Conservation (phyloP, 2,113 vertebrate genomes). For the Ptilonorhynchus violaceus region DNA sequence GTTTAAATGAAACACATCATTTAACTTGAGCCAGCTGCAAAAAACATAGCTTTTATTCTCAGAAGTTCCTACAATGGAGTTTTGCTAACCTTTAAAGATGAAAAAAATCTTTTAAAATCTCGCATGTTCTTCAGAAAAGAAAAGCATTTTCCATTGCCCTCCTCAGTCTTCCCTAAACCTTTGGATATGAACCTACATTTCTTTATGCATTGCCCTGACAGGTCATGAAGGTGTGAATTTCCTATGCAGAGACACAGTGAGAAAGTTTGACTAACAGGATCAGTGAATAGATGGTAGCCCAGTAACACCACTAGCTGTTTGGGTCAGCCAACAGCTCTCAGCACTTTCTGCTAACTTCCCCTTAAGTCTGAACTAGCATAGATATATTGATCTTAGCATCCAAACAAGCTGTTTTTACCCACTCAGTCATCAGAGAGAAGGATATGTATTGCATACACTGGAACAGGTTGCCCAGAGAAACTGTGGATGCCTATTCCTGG, state of each 20-base stretch:
- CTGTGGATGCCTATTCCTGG: neutral
- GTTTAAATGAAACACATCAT: neutral
- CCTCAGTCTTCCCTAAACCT: neutral
- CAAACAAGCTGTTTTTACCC: neutral
- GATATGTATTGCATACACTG: neutral
- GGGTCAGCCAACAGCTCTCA: neutral
- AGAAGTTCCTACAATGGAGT: neutral
- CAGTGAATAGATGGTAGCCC: neutral
- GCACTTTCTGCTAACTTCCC: neutral
- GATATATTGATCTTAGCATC: neutral
- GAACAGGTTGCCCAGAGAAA: neutral
- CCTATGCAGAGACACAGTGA: neutral
- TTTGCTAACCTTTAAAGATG: neutral
- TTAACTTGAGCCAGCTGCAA: neutral
- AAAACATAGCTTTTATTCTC: neutral
- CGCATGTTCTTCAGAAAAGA: neutral
- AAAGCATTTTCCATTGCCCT: neutral
- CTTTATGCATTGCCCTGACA: neutral
- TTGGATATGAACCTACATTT: neutral
- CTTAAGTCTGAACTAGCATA: neutral
- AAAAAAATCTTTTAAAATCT: neutral
- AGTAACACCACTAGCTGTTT: neutral
- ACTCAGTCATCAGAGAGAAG: neutral
- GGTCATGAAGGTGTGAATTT: neutral
- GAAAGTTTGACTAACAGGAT: neutral